A percentile compares a stretch with the other conserved stretches of the same genome.
These are phyloP conservation scores for Choloepus didactylus DNA, from an alignment of 2,797 vertebrate genomes.

Conservation along the genomic window DNA sequence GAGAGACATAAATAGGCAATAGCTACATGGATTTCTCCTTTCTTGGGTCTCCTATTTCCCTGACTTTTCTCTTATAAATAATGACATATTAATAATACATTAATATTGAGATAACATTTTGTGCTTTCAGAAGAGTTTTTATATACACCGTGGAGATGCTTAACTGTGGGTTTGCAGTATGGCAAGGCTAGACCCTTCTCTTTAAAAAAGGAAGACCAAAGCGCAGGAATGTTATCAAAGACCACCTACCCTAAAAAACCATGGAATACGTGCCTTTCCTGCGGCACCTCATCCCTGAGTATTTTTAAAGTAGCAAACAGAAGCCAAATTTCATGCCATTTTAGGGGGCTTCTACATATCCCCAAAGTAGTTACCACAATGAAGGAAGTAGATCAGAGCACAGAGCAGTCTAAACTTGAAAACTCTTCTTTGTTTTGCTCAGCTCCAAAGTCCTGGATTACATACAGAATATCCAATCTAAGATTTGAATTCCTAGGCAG, in stretches of 20 bases:
- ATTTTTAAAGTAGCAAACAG: conserved; percentile 5
- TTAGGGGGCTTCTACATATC: not conserved
- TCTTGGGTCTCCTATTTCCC: not conserved
- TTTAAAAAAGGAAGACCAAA: conserved; percentile 35
- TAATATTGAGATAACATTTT: not conserved
- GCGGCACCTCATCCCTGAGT: not conserved
- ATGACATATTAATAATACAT: not conserved
- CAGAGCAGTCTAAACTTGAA: not conserved
- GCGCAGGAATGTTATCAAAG: not conserved
- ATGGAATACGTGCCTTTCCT: not conserved
- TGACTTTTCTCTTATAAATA: conserved; percentile 32
- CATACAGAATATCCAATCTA: conserved; percentile 26
- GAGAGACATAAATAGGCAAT: conserved; percentile 67
- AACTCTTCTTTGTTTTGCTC: conserved; percentile 37
- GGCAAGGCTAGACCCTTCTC: not conserved
- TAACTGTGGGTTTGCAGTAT: not conserved
- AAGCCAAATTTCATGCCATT: conserved; percentile 52
- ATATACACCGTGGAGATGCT: not conserved
- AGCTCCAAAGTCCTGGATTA: conserved; percentile 24
- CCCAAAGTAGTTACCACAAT: not conserved
- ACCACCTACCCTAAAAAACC: not conserved
- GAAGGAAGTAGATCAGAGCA: not conserved
- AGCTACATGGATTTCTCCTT: conserved; percentile 13
- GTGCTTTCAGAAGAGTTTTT: not conserved
- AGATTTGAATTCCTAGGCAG: conserved; percentile 65